These are phyloP conservation scores for Sweltsa coloradensis DNA, from an alignment of 1,140 invertebrate genomes.

Conservation along the genomic window DNA sequence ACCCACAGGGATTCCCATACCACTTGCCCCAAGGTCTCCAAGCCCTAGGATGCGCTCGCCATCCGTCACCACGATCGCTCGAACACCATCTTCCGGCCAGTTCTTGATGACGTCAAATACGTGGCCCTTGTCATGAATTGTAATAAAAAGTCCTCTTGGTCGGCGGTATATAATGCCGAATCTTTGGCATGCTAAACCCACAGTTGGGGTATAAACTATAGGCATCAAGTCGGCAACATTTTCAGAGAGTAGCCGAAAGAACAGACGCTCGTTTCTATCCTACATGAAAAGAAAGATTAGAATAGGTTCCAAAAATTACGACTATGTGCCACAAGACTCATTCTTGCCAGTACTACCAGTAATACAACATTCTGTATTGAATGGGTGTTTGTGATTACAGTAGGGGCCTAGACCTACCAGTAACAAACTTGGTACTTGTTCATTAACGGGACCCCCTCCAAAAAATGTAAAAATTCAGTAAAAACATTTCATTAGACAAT, in stretches of 20 bases:
- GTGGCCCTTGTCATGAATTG: slow-evolving; percentile 92
- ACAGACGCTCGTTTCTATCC: slow-evolving; percentile 92
- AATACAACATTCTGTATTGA: no score
- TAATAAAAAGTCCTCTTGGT: slow-evolving; percentile 90
- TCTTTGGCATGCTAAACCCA: slow-evolving; percentile 92
- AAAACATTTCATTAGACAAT: no score
- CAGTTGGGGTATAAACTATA: slow-evolving; percentile 95
- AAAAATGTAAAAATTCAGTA: no score
- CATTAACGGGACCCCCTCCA: no score
- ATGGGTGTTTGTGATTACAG: no score
- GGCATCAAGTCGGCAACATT: slow-evolving; percentile 94
- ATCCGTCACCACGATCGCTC: slow-evolving; percentile 90
- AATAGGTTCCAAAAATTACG: no score
- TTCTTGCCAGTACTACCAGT: no score
- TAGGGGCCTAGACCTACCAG: no score
- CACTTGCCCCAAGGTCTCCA: slow-evolving; percentile 87
- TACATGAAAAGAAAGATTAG: no score
- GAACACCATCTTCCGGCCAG: slow-evolving; percentile 85
- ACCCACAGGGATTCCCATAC: slow-evolving; percentile 93
- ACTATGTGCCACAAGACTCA: no score
- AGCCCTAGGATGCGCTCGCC: slow-evolving; percentile 89
- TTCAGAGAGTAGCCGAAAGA: slow-evolving; percentile 85
- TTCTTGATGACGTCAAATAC: slow-evolving; percentile 80
- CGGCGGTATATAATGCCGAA: slow-evolving; percentile 90
- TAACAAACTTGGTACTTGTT: no score